Evolutionary conservation across 92 coral and sea anemone genomes (phyloP).

Genomic region (Isaurus tuberculatus): DNA sequence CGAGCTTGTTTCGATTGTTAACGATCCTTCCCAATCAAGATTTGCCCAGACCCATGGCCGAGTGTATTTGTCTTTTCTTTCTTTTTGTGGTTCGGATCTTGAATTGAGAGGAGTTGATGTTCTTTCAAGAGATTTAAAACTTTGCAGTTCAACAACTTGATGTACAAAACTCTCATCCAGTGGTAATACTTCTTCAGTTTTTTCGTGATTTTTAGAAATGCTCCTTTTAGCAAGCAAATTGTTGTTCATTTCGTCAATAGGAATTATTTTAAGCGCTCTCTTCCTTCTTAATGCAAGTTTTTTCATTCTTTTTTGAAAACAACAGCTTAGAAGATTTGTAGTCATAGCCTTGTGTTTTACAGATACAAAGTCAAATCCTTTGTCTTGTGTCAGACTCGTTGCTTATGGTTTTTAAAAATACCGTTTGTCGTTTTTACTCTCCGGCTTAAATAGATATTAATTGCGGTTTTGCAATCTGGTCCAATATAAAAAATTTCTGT

Average conservation of each 20-base stretch:
- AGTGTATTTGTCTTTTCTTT: not conserved
- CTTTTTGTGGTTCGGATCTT: not conserved
- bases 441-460: not conserved
- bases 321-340: not conserved
- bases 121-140: slow-evolving; percentile 5
- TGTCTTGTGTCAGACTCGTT: not conserved
- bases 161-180: not conserved
- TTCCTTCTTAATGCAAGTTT: slow-evolving; percentile 3
- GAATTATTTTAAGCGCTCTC: not conserved
- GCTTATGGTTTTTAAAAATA: not conserved
- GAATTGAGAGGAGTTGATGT: not conserved
- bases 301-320: not conserved
- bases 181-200: not conserved
- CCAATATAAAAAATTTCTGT: slow-evolving; percentile 4
- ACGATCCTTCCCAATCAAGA: slow-evolving; percentile 24
- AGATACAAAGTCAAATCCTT: not conserved
- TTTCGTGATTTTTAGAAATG: not conserved
- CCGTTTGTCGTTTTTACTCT: not conserved
- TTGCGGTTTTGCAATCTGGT: not conserved
- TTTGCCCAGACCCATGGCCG: slow-evolving; percentile 29
- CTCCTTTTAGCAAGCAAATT: not conserved
- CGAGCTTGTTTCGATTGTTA: not conserved
- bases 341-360: not conserved
- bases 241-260: not conserved
- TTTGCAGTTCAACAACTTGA: slow-evolving; percentile 1